Evolutionary conservation across 2,113 vertebrate genomes (phyloP), one percentile per base, ranked within the genome.

Genomic region (Lutjanus erythropterus): DNA sequence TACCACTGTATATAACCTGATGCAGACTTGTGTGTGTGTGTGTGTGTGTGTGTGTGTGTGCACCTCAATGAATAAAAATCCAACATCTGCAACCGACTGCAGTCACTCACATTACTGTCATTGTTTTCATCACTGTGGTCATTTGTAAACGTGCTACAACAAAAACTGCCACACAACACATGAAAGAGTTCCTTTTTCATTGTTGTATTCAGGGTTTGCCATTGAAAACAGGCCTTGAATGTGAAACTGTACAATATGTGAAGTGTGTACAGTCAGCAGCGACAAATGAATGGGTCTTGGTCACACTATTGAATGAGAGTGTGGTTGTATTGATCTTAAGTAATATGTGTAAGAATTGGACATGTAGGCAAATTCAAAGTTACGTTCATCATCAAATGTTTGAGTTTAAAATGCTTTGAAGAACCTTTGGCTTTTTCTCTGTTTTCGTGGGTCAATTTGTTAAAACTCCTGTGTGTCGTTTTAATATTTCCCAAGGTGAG

Each of bases 381-480:
- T 39, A 18, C 29, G 23, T 41, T 66, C 44, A 41, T 50, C 39
- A 56, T 9, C 5, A 41, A 44, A 52, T 37, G 53, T 66, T 37
- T 4, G 12, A 44, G 42, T 60, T 68, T 21, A 39, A 79, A 62
- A 52, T 25, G 15, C 6, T 6, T 53, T 5, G 6, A 31, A 47
- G 39, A 78, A 55, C 83, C 77, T 75, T n/a, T 78, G 74, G 33
- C 33, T 14, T 42, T 60, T 66, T 55, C 27, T 75, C 37, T 55
- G 27, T 27, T 11, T 23, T 60, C 10, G 50, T n/a, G 55, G 67
- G 55, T 56, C 52, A 55, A 1, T 52, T 47, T 86, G 27, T 59
- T 74, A 11, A 61, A 71, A 73, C 35, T 62, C 37, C 60, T 0
- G 0, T 82, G n/a, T 19, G n/a, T 68, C 55, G 53, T 25, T 60